These are phyloP conservation scores for Chauna torquata DNA, from an alignment of 2,113 vertebrate species.

Conservation along the genomic window DNA sequence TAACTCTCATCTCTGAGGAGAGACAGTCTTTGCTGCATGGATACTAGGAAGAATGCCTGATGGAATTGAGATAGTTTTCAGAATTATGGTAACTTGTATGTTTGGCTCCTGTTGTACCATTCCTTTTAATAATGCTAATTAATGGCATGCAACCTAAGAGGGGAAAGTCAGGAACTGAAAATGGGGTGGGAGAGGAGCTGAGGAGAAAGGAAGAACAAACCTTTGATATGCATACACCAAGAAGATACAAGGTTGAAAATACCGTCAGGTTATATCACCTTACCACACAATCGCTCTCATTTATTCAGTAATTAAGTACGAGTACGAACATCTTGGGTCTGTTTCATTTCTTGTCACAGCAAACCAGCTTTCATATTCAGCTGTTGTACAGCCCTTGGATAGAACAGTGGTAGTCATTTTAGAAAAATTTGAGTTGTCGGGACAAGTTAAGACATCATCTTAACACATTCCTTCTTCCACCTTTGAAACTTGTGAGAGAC, in stretches of 20 bases:
- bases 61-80: not conserved
- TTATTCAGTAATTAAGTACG: not conserved
- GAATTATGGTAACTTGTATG: not conserved
- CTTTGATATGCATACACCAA: not conserved
- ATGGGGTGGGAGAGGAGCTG: not conserved
- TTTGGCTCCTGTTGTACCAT: not conserved
- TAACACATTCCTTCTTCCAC: not conserved
- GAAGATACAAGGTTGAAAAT: not conserved
- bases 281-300: not conserved
- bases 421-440: constrained; percentile 15
- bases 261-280: not conserved
- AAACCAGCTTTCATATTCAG: not conserved
- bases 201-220: not conserved
- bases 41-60: not conserved
- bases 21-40: not conserved
- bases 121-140: not conserved
- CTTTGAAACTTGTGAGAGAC: not conserved
- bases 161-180: not conserved
- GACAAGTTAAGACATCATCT: not conserved
- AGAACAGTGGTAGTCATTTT: not conserved
- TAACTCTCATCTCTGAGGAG: not conserved
- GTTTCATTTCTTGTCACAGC: not conserved
- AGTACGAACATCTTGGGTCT: not conserved
- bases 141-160: not conserved
- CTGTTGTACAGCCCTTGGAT: not conserved